Percentiles rank a stretch among this genome's conserved stretches.
These are phyloP conservation scores for Xylocampa areola DNA, from an alignment of 2,888 invertebrate species.

Conservation along the genomic window DNA sequence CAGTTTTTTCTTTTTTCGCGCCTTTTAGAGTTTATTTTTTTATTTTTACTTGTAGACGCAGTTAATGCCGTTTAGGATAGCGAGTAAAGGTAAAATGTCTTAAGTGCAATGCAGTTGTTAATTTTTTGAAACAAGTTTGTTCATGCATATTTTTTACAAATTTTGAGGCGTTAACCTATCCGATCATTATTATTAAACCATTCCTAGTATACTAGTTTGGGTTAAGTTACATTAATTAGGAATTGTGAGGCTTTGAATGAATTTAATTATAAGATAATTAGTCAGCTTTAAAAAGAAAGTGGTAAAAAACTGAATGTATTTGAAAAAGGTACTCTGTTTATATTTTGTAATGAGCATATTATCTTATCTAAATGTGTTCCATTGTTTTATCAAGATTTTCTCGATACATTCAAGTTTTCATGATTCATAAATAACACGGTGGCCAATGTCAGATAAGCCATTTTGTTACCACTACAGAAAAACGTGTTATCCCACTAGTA, in stretches of 20 bases:
- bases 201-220: too few species aligned
- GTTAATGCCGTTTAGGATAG: conserved; percentile 68
- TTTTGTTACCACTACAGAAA: not conserved
- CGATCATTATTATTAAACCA: too few species aligned
- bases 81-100: conserved; percentile 29
- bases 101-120: conserved; percentile 16
- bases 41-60: conserved; percentile 57
- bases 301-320: too few species aligned
- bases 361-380: too few species aligned
- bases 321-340: too few species aligned
- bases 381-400: conserved; percentile 3
- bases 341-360: too few species aligned
- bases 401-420: not conserved
- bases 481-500: conserved; percentile 11
- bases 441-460: conserved; percentile 3
- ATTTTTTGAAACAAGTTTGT: conserved; percentile 14
- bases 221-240: too few species aligned
- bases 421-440: not conserved
- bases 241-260: too few species aligned
- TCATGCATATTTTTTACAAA: too few species aligned
- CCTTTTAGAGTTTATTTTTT: conserved; percentile 69
- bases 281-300: too few species aligned
- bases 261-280: too few species aligned
- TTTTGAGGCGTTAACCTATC: too few species aligned
- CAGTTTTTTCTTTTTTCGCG: conserved; percentile 64